Conservation (phyloP, 2,888 invertebrate genomes). For the Nemotelus pantherinus region DNA sequence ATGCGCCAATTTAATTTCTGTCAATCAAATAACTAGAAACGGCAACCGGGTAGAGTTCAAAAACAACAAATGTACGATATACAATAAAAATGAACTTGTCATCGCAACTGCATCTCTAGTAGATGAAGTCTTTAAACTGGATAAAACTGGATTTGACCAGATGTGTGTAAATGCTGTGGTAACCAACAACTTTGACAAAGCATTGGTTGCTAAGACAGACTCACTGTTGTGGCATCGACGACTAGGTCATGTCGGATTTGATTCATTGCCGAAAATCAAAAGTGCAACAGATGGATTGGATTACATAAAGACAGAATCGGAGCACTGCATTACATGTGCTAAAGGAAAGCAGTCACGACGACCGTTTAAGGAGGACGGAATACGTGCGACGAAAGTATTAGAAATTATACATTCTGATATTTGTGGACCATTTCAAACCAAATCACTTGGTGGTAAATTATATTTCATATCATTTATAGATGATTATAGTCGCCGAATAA, state of each 20-base stretch:
- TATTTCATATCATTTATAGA: background rate
- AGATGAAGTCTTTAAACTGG: background rate
- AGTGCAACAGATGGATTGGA: background rate
- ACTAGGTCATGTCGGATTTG: background rate
- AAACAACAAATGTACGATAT: background rate
- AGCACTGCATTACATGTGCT: background rate
- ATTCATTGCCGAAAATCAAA: background rate
- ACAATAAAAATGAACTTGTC: background rate
- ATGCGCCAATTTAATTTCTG: background rate
- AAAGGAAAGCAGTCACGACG: background rate
- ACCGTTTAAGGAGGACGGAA: background rate
- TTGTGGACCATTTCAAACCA: background rate
- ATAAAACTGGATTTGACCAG: background rate
- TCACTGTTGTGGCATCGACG: background rate
- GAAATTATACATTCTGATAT: background rate
- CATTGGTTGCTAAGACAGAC: too few relatives aligned
- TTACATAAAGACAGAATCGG: background rate
- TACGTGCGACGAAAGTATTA: background rate
- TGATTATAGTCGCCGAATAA: background rate
- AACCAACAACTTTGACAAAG: too few relatives aligned
- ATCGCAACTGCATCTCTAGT: background rate
- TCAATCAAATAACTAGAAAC: background rate
- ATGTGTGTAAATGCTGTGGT: too few relatives aligned
- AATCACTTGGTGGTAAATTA: background rate
- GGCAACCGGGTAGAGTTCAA: background rate